Conservation (phyloP, 2,797 vertebrate species). For the Enteromius treurensis region DNA sequence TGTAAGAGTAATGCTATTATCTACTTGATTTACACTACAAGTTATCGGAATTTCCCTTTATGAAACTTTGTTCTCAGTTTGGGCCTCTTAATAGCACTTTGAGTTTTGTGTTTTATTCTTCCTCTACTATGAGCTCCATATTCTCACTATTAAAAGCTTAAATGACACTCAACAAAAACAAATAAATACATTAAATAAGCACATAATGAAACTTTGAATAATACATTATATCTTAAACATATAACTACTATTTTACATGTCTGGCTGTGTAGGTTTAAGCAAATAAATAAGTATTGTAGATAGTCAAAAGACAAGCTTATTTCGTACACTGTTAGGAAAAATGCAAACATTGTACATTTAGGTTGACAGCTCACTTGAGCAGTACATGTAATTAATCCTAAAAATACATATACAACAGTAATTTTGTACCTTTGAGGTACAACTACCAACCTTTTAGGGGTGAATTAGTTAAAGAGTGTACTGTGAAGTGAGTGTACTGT, state of each 20-base stretch:
- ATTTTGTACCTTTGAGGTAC: background rate
- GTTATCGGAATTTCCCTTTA: background rate
- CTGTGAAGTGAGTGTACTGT: background rate
- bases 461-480: background rate
- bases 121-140: background rate
- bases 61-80: background rate
- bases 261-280: background rate
- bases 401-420: background rate
- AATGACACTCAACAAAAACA: background rate
- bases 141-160: background rate
- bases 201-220: background rate
- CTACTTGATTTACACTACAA: background rate
- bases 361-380: background rate
- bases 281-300: background rate
- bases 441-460: background rate
- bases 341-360: background rate
- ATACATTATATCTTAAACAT: background rate
- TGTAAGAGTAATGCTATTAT: background rate
- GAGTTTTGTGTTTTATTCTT: background rate
- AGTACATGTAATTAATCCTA: background rate
- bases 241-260: background rate
- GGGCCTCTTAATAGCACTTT: background rate
- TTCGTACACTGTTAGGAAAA: background rate
- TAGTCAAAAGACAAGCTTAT: background rate
- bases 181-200: too few relatives aligned